phyloP scores from a whole-genome alignment of 2,888 invertebrate genomes.

The Caenorhabditis afra region DNA sequence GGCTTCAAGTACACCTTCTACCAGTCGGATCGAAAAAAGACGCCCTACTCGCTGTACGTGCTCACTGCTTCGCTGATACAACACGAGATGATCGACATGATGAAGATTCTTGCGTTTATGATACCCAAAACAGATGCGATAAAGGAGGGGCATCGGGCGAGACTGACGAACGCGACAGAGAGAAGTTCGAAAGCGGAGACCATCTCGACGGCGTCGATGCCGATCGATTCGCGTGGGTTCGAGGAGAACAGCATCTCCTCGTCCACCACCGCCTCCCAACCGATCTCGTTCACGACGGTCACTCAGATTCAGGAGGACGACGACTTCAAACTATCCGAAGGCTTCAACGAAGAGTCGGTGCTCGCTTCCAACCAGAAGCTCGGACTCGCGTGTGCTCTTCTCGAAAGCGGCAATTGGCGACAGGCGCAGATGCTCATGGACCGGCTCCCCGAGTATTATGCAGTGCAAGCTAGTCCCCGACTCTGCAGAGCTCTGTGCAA shows the following conservation, averaged over 20 bases:
- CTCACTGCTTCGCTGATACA: constrained; percentile 92
- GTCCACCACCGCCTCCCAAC: constrained; percentile 7
- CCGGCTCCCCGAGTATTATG: constrained; percentile 86
- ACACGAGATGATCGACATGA: constrained; percentile 89
- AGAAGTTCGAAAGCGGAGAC: constrained; percentile 86
- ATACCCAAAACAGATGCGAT: constrained; percentile 68
- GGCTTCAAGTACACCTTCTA: constrained; percentile 91
- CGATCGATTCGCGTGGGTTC: constrained; percentile 35
- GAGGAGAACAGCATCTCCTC: constrained; percentile 35
- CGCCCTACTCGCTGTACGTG: constrained; percentile 86
- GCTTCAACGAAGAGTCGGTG: constrained; percentile 72
- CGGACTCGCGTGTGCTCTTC: constrained; percentile 90
- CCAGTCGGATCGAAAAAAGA: constrained; percentile 74
- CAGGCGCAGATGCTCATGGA: constrained; percentile 89
- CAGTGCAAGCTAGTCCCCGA: constrained; percentile 71
- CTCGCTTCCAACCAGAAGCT: constrained; percentile 90
- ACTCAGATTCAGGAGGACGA: constrained; percentile 69
- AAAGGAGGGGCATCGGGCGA: constrained; percentile 65
- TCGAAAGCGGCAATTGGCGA: constrained; percentile 92
- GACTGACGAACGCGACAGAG: constrained; percentile 83
- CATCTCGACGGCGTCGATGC: constrained; percentile 63
- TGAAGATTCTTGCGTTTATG: constrained; percentile 91
- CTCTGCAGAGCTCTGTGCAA: constrained; percentile 70
- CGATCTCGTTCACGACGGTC: constrained; percentile 67
- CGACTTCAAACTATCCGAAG: constrained; percentile 62